These are phyloP conservation scores for Tilapia sparmanii DNA, from an alignment of 2,113 vertebrate genomes.

Conservation along the genomic window DNA sequence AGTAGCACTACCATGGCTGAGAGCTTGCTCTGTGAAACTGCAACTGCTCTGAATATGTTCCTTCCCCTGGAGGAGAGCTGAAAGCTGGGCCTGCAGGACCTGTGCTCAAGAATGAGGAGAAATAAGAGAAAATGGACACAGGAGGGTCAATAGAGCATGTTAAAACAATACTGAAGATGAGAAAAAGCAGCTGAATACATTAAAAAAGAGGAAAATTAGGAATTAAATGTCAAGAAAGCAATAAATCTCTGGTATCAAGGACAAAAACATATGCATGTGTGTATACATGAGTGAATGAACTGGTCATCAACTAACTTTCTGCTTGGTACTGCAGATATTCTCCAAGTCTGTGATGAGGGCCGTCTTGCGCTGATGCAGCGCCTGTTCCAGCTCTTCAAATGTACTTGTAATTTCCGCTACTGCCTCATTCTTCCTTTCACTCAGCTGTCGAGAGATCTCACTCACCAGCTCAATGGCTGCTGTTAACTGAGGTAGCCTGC, in stretches of 20 bases:
- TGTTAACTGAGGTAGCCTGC: constrained; percentile 86
- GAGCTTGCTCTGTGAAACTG: constrained; percentile 89
- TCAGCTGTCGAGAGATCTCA: constrained; percentile 88
- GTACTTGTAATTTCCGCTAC: constrained; percentile 81
- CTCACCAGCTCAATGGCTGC: constrained; percentile 84
- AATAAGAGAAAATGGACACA: background rate
- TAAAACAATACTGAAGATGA: background rate
- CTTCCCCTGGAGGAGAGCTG: constrained; percentile 84
- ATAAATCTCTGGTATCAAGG: background rate
- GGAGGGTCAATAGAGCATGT: background rate
- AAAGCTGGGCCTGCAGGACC: constrained; percentile 90
- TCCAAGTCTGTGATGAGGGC: constrained; percentile 80
- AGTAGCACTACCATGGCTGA: constrained; percentile 84
- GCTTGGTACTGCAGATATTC: constrained; percentile 71
- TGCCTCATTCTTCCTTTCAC: constrained; percentile 81
- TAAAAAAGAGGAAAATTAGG: background rate
- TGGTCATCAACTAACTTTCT: constrained; percentile 75
- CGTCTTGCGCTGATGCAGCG: constrained; percentile 82
- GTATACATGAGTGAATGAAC: background rate
- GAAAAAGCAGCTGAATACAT: background rate
- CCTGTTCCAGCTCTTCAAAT: constrained; percentile 87
- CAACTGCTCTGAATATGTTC: constrained; percentile 94
- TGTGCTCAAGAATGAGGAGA: constrained; percentile 30
- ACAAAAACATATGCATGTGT: background rate
- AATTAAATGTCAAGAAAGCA: background rate